Percentiles rank a stretch among this genome's conserved stretches.
phyloP scores from a whole-genome alignment of 1,140 invertebrate species.

The Drosophila bipectinata region DNA sequence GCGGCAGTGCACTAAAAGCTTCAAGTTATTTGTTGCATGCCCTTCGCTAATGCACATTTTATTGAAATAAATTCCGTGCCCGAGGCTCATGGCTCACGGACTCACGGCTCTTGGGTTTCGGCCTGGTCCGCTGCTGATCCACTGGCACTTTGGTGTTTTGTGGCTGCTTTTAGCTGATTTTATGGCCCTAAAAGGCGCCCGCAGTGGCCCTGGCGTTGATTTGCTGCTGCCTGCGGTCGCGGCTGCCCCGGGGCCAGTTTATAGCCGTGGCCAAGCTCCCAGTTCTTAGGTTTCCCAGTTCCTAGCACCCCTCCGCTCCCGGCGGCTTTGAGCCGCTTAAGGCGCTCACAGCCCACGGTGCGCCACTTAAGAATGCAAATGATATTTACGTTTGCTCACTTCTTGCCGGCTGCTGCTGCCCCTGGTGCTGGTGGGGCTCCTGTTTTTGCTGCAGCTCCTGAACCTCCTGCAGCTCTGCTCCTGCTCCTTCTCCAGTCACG shows the following conservation, averaged over 20 bases:
- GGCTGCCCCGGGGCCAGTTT: slow-evolving; percentile 73
- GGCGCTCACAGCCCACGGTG: slow-evolving; percentile 36
- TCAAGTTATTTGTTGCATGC: slow-evolving; percentile 78
- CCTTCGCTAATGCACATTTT: slow-evolving; percentile 78
- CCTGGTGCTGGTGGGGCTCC: slow-evolving; percentile 8
- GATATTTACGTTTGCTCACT: slow-evolving; percentile 71
- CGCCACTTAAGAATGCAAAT: slow-evolving; percentile 80
- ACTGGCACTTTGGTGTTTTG: slow-evolving; percentile 74
- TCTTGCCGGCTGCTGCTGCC: slow-evolving; percentile 18
- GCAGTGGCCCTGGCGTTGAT: slow-evolving; percentile 66
- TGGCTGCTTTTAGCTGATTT: slow-evolving; percentile 81
- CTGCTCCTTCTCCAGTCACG: neutral
- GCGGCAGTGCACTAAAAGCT: slow-evolving; percentile 64
- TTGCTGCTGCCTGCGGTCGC: slow-evolving; percentile 67
- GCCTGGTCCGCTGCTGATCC: slow-evolving; percentile 39
- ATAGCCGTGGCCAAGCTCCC: slow-evolving; percentile 41
- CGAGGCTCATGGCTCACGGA: slow-evolving; percentile 16
- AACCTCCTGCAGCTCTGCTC: neutral
- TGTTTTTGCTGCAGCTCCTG: slow-evolving; percentile 2
- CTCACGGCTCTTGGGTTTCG: slow-evolving; percentile 6
- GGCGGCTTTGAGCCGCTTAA: slow-evolving; percentile 40
- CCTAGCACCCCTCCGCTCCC: neutral
- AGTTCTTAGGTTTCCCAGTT: slow-evolving; percentile 1
- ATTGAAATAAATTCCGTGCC: slow-evolving; percentile 82
- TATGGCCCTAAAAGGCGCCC: slow-evolving; percentile 73